phyloP scores from a whole-genome alignment of 2,797 vertebrate species.

The Gorsachius magnificus region DNA sequence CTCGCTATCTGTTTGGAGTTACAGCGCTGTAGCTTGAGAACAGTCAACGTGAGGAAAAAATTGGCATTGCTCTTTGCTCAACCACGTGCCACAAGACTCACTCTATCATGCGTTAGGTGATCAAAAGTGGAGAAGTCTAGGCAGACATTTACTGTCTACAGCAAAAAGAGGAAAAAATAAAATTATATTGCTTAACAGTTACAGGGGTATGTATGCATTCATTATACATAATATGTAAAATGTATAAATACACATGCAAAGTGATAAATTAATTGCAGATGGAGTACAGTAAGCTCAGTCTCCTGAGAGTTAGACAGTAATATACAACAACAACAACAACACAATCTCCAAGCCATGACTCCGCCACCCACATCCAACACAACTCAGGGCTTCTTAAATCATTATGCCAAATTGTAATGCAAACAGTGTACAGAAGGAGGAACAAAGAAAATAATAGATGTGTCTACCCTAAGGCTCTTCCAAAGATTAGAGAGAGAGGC shows the following conservation, averaged over 20 bases:
- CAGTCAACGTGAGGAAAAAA: background rate
- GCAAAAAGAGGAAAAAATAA: background rate
- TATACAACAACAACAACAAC: background rate
- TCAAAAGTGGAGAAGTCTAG: background rate
- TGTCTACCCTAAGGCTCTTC: slow-evolving; percentile 10
- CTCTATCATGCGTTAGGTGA: background rate
- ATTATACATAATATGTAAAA: background rate
- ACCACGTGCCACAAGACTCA: background rate
- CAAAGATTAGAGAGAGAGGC: slow-evolving; percentile 53
- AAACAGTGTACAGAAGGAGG: slow-evolving; percentile 17
- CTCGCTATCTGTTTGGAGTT: background rate
- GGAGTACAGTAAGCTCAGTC: background rate
- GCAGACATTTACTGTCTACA: background rate
- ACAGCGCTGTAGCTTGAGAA: background rate
- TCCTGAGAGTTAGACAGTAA: background rate
- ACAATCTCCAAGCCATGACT: slow-evolving; percentile 14
- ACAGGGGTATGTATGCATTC: background rate
- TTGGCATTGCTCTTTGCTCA: background rate
- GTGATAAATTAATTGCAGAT: slow-evolving; percentile 20
- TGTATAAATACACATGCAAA: background rate
- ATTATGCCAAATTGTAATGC: slow-evolving; percentile 37
- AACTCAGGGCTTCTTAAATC: slow-evolving; percentile 3
- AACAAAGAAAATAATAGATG: slow-evolving; percentile 59
- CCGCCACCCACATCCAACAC: slow-evolving; percentile 11
- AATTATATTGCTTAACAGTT: background rate